Conservation (phyloP, 1,140 invertebrate species). For the Sitodiplosis mosellana region DNA sequence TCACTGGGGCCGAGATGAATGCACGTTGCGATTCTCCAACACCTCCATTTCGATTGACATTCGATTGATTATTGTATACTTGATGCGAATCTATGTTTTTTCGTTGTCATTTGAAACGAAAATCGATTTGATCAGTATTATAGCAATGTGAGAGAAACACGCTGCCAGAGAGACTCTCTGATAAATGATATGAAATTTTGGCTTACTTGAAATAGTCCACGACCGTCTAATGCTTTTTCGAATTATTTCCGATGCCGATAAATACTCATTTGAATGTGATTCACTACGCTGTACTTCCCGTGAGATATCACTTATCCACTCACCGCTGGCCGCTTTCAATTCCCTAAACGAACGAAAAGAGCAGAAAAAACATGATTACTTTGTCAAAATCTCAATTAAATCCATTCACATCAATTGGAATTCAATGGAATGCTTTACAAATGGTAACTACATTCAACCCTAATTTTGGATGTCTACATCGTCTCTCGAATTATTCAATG, state of each 20-base stretch:
- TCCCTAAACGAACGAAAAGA: constrained; percentile 41
- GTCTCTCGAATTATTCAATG: too few species aligned
- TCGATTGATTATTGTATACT: too few species aligned
- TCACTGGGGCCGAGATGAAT: too few species aligned
- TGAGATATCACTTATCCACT: constrained; percentile 50
- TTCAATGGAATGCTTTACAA: neutral
- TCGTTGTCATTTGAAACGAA: too few species aligned
- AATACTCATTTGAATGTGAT: constrained; percentile 28
- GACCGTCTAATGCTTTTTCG: constrained; percentile 44
- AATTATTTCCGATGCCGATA: constrained; percentile 42
- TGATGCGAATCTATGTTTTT: too few species aligned
- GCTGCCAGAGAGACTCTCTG: too few species aligned
- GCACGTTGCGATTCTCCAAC: too few species aligned
- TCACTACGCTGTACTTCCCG: constrained; percentile 23
- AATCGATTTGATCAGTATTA: too few species aligned
- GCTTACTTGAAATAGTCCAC: constrained; percentile 47
- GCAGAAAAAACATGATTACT: neutral
- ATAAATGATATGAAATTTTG: too few species aligned
- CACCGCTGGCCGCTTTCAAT: constrained; percentile 43
- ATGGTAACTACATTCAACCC: neutral
- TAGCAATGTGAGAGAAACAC: too few species aligned
- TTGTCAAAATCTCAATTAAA: neutral
- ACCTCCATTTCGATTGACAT: too few species aligned
- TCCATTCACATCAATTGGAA: neutral
- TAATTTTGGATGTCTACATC: too few species aligned